Conservation (phyloP, 2,888 invertebrate species). For the Meandrusa payeni region DNA sequence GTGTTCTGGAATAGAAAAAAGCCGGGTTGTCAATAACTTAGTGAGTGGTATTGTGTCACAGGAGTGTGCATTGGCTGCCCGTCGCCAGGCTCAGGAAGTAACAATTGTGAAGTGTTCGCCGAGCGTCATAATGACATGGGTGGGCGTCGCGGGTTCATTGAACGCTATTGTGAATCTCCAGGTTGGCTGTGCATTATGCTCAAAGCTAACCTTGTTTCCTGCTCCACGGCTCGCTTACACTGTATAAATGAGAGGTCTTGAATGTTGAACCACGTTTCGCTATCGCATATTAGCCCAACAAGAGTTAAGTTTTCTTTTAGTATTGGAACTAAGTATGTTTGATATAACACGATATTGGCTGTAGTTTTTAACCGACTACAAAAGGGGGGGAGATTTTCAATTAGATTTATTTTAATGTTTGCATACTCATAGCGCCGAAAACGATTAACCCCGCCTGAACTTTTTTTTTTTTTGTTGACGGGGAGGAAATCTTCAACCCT, state of each 20-base stretch:
- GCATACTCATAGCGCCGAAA: too few relatives aligned
- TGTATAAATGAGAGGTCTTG: constrained; percentile 10
- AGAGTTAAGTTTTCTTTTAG: too few relatives aligned
- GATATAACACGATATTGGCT: too few relatives aligned
- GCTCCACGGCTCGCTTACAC: constrained; percentile 21
- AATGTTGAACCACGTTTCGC: constrained; percentile 12
- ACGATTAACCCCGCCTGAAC: too few relatives aligned
- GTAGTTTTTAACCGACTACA: too few relatives aligned
- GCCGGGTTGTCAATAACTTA: constrained; percentile 15
- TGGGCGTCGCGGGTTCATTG: constrained; percentile 71
- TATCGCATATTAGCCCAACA: not conserved
- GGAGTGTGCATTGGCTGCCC: constrained; percentile 18
- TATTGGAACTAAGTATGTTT: too few relatives aligned
- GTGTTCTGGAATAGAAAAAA: constrained; percentile 14
- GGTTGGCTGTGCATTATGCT: constrained; percentile 48
- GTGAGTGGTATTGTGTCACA: constrained; percentile 20
- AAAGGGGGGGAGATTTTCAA: too few relatives aligned
- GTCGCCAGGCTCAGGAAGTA: constrained; percentile 46
- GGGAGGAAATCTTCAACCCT: too few relatives aligned
- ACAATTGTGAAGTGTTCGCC: constrained; percentile 56
- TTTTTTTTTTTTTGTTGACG: too few relatives aligned
- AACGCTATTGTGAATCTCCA: constrained; percentile 69
- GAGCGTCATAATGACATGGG: constrained; percentile 63
- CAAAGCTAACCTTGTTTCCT: constrained; percentile 42
- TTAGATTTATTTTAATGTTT: too few relatives aligned